Conservation (phyloP, 2,797 vertebrate species). For the Brotula barbata region DNA sequence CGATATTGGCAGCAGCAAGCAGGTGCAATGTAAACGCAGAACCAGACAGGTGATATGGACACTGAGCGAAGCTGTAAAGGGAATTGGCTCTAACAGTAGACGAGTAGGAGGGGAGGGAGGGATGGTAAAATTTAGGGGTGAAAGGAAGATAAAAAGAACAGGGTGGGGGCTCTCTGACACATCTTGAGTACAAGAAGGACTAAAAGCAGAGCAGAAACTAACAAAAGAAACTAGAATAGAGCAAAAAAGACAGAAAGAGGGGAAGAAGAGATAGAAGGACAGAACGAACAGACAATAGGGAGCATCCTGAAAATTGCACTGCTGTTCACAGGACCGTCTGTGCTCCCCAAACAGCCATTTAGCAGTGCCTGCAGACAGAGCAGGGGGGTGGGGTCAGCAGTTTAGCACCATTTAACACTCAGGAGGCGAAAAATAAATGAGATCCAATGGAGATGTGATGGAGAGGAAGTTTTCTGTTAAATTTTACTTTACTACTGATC, state of each 20-base stretch:
- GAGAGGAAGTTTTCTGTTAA: slow-evolving; percentile 33
- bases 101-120: not conserved
- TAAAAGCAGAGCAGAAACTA: not conserved
- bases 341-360: slow-evolving; percentile 40
- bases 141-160: not conserved
- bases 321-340: slow-evolving; percentile 23
- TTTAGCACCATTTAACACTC: slow-evolving; percentile 40
- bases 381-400: slow-evolving; percentile 51
- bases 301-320: slow-evolving; percentile 19
- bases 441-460: slow-evolving; percentile 39
- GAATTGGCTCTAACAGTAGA: slow-evolving; percentile 7
- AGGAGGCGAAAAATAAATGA: slow-evolving; percentile 47
- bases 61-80: slow-evolving; percentile 32
- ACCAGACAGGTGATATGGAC: slow-evolving; percentile 35
- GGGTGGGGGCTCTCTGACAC: not conserved
- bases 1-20: slow-evolving; percentile 21
- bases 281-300: slow-evolving; percentile 15
- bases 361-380: slow-evolving; percentile 44
- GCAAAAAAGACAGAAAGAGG: not conserved
- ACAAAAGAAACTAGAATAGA: not conserved
- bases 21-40: slow-evolving; percentile 27
- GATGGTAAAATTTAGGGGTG: not conserved
- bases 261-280: slow-evolving; percentile 15
- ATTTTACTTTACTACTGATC: slow-evolving; percentile 30
- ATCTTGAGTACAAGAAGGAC: not conserved